These are phyloP conservation scores for Polydrusus tereticollis DNA, from an alignment of 2,888 invertebrate species.

Conservation along the genomic window DNA sequence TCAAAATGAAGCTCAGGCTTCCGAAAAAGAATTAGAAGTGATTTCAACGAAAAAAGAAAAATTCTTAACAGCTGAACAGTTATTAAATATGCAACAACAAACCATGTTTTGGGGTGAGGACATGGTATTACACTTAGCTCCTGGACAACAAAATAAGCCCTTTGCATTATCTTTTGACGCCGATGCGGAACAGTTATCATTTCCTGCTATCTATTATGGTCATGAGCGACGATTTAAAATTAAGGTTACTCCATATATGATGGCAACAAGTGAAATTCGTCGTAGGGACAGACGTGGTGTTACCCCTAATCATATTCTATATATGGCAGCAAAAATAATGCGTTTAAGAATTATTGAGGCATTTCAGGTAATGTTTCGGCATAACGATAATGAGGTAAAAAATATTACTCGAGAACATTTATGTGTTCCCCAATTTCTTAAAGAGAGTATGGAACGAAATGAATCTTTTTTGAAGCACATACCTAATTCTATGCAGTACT, in stretches of 20 bases:
- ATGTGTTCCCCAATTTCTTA: neutral
- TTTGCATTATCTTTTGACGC: too few relatives aligned
- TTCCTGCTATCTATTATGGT: neutral
- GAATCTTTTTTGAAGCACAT: constrained; percentile 57
- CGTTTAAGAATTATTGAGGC: neutral
- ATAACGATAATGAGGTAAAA: neutral
- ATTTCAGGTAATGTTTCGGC: constrained; percentile 9
- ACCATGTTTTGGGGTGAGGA: too few relatives aligned
- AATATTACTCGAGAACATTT: too few relatives aligned
- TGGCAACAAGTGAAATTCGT: constrained; percentile 35
- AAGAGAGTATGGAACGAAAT: constrained; percentile 16
- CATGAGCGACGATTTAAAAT: constrained; percentile 25
- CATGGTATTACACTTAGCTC: too few relatives aligned
- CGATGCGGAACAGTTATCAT: too few relatives aligned
- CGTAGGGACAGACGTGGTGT: constrained; percentile 31
- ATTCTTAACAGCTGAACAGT: neutral
- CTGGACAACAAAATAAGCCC: neutral
- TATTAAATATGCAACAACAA: too few relatives aligned
- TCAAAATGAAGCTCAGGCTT: neutral
- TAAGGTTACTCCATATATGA: constrained; percentile 27
- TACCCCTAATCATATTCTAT: constrained; percentile 20
- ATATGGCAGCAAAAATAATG: too few relatives aligned
- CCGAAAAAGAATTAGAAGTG: neutral
- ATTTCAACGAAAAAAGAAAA: constrained; percentile 2
- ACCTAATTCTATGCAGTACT: constrained; percentile 63